These are phyloP conservation scores for Neopipo cinnamomea DNA, from an alignment of 2,113 vertebrate genomes.

Conservation along the genomic window DNA sequence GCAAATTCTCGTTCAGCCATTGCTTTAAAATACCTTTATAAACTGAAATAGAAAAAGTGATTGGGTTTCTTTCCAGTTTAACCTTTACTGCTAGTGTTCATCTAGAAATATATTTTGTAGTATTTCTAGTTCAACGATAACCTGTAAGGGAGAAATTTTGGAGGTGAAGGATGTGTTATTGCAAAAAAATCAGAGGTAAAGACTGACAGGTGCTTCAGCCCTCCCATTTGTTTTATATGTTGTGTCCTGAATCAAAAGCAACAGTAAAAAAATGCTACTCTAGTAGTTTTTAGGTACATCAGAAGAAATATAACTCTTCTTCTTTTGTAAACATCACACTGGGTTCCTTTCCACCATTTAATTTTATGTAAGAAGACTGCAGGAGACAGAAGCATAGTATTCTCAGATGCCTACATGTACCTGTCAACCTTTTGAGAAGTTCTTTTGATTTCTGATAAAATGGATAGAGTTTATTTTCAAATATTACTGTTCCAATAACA, in stretches of 20 bases:
- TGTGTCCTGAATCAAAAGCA: background rate
- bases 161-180: background rate
- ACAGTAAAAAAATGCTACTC: background rate
- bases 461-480: background rate
- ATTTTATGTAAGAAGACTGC: background rate
- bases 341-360: background rate
- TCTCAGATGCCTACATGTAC: background rate
- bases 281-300: background rate
- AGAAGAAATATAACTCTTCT: background rate
- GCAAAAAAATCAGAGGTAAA: background rate
- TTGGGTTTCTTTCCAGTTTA: background rate
- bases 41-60: background rate
- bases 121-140: background rate
- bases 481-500: background rate
- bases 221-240: background rate
- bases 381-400: background rate
- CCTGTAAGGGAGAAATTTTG: background rate
- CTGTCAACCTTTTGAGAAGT: background rate
- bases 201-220: background rate
- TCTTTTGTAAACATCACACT: background rate
- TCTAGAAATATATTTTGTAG: background rate
- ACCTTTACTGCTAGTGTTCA: background rate
- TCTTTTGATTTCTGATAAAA: background rate
- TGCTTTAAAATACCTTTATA: background rate
- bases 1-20: background rate